These are phyloP conservation scores for Channallabes apus DNA, from an alignment of 2,797 vertebrate species.

Conservation along the genomic window DNA sequence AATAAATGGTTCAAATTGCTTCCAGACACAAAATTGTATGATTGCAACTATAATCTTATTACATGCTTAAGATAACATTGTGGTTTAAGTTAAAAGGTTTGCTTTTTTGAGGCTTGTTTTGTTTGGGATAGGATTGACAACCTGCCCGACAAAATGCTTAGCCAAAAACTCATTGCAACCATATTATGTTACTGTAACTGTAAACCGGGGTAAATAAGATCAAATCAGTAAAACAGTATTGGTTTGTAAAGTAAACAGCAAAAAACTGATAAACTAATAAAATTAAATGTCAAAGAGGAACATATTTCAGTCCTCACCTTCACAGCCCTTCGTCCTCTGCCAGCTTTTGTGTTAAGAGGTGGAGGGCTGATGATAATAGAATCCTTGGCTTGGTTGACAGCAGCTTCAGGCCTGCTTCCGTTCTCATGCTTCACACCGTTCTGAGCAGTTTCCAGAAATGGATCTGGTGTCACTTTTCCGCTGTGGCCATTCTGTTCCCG, in stretches of 20 bases:
- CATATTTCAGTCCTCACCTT: conserved; percentile 81
- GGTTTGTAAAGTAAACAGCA: not conserved
- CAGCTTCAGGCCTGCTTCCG: conserved; percentile 60
- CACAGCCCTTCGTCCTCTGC: conserved; percentile 89
- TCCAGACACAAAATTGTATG: not conserved
- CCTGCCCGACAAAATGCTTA: not conserved
- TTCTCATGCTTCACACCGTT: conserved; percentile 76
- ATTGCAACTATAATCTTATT: not conserved
- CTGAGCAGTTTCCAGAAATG: conserved; percentile 77
- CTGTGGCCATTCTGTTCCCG: conserved; percentile 73
- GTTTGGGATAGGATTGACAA: not conserved
- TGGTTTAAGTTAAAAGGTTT: not conserved
- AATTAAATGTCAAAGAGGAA: not conserved
- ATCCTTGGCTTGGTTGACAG: conserved; percentile 75
- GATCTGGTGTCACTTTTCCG: conserved; percentile 66
- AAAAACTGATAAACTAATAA: not conserved
- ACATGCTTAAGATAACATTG: not conserved
- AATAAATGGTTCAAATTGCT: not conserved
- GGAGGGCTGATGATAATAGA: conserved; percentile 92
- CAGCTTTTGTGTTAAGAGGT: conserved; percentile 90
- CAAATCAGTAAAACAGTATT: not conserved
- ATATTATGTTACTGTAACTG: not conserved
- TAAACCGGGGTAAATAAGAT: not conserved
- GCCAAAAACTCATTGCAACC: not conserved
- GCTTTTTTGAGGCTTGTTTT: not conserved